Conservation (phyloP, 1,140 invertebrate genomes). For the Drosophila azteca region DNA sequence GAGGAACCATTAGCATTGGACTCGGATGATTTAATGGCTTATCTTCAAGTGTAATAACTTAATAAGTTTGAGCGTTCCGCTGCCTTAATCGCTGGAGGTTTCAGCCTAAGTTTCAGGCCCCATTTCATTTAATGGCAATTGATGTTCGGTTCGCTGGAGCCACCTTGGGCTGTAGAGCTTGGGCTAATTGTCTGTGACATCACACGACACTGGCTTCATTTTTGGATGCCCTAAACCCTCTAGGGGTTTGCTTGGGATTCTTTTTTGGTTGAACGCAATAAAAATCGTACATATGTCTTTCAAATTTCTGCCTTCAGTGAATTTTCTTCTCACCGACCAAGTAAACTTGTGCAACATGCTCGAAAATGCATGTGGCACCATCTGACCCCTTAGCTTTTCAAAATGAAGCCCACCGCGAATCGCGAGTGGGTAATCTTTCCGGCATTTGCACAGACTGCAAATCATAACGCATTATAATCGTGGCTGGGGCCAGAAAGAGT, state of each 20-base stretch:
- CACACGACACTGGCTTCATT: constrained; percentile 1
- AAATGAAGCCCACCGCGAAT: constrained; percentile 30
- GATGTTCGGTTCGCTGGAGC: constrained; percentile 28
- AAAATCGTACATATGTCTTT: not conserved
- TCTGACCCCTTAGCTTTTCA: constrained; percentile 35
- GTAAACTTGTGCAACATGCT: constrained; percentile 26
- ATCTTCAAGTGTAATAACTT: constrained; percentile 55
- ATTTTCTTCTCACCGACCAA: constrained; percentile 19
- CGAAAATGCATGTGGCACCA: constrained; percentile 16
- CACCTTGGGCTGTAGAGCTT: constrained; percentile 28
- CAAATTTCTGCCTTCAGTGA: not conserved
- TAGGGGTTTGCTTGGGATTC: not conserved
- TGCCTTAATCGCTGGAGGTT: constrained; percentile 10
- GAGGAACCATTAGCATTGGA: constrained; percentile 12
- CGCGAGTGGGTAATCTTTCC: constrained; percentile 69
- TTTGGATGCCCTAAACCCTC: not conserved
- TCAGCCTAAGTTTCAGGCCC: constrained; percentile 50
- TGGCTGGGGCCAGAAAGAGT: constrained; percentile 27
- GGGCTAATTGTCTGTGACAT: constrained; percentile 43
- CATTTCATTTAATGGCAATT: constrained; percentile 58
- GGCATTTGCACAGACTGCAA: constrained; percentile 62
- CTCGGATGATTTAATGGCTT: constrained; percentile 38
- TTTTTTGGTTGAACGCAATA: not conserved
- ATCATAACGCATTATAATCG: constrained; percentile 73
- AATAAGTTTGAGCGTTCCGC: constrained; percentile 39